Conservation (phyloP, 2,888 invertebrate genomes). For the Andrena camellia region DNA sequence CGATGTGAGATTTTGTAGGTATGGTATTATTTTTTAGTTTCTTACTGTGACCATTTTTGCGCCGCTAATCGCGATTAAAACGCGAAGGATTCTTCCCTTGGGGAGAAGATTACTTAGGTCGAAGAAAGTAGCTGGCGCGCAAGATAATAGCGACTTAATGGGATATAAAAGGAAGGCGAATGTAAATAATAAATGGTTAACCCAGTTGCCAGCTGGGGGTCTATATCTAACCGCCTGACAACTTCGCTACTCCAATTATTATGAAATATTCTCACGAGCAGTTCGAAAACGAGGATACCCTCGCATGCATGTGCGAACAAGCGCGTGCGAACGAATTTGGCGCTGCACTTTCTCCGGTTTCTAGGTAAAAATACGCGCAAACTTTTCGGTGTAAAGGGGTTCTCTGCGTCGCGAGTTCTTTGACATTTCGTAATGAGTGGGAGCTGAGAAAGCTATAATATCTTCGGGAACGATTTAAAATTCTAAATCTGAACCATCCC, state of each 20-base stretch:
- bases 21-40: not conserved
- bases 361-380: too few relatives aligned
- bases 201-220: slow-evolving; percentile 12
- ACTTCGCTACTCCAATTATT: slow-evolving; percentile 28
- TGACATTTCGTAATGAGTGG: too few relatives aligned
- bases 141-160: slow-evolving; percentile 16
- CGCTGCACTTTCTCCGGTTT: too few relatives aligned
- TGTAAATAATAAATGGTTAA: slow-evolving; percentile 32
- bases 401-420: too few relatives aligned
- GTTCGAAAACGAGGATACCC: not conserved
- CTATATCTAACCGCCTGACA: slow-evolving; percentile 10
- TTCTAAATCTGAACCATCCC: too few relatives aligned
- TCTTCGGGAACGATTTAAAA: too few relatives aligned
- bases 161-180: slow-evolving; percentile 16
- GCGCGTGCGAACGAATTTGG: too few relatives aligned
- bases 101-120: not conserved
- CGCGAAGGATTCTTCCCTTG: not conserved
- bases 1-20: not conserved
- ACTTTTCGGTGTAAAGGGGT: too few relatives aligned
- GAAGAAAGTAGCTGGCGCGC: not conserved
- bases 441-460: too few relatives aligned
- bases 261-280: not conserved
- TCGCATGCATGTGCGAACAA: too few relatives aligned
- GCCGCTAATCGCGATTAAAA: not conserved
- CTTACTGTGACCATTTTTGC: not conserved